Percentiles rank a stretch among this genome's conserved stretches.
phyloP scores from a whole-genome alignment of 2,113 vertebrate species.

The Todiramphus chloris region DNA sequence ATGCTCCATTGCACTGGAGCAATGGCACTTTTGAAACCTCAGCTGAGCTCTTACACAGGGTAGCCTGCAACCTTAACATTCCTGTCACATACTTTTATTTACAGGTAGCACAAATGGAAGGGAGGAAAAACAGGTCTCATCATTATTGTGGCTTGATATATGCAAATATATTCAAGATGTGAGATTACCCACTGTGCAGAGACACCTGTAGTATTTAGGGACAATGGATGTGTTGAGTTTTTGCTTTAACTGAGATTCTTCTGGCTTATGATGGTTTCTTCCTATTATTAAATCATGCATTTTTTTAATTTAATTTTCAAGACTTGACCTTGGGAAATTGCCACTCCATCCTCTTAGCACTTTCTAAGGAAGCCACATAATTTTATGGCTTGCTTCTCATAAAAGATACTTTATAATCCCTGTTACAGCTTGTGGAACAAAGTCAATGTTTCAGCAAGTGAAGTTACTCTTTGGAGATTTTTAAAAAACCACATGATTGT shows the following conservation, averaged over 20 bases:
- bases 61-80: conserved; percentile 44
- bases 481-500: background rate
- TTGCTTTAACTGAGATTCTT: conserved; percentile 33
- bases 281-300: conserved; percentile 22
- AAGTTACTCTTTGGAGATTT: background rate
- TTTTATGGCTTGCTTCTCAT: conserved; percentile 33
- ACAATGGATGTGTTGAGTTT: conserved; percentile 48
- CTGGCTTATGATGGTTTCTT: conserved; percentile 12
- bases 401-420: background rate
- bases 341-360: conserved; percentile 15
- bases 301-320: conserved; percentile 38
- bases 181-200: conserved; percentile 48
- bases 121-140: conserved; percentile 55
- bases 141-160: conserved; percentile 66
- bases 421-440: background rate
- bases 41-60: background rate
- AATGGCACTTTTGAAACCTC: background rate
- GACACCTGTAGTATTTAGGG: conserved; percentile 60
- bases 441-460: conserved; percentile 2
- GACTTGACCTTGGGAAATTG: conserved; percentile 55
- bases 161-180: conserved; percentile 57
- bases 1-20: background rate
- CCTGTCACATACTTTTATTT: conserved; percentile 65
- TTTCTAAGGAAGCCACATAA: conserved; percentile 29
- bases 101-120: conserved; percentile 60